These are phyloP conservation scores for Larimichthys polyactis DNA, from an alignment of 2,113 vertebrate species.

Conservation along the genomic window DNA sequence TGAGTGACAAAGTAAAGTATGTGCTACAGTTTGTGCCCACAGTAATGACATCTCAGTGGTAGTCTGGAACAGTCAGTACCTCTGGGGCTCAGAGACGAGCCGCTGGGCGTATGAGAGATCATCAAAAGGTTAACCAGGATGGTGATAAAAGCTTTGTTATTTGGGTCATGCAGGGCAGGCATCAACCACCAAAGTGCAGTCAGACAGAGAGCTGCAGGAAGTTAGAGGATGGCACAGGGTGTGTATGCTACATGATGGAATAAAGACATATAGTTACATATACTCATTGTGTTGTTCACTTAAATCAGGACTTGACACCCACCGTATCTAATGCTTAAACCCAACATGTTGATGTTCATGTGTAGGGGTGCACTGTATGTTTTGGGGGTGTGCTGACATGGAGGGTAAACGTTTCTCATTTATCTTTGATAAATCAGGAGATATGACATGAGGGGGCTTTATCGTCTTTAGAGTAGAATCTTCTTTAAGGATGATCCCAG, in stretches of 20 bases:
- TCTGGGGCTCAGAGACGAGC: conserved; percentile 65
- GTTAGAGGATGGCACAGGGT: conserved; percentile 8
- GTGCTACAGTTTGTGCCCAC: conserved; percentile 30
- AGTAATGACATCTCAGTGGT: conserved; percentile 63
- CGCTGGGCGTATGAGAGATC: conserved; percentile 63
- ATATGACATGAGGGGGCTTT: not conserved
- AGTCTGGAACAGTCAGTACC: conserved; percentile 45
- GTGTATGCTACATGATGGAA: not conserved
- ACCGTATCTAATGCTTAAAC: not conserved
- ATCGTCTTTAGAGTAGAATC: not conserved
- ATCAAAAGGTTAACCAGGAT: conserved; percentile 75
- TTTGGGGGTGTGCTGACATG: too few relatives aligned
- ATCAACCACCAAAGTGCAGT: conserved; percentile 26
- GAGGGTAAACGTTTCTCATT: not conserved
- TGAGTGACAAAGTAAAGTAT: conserved; percentile 26
- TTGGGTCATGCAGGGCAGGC: conserved; percentile 60
- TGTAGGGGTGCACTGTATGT: not conserved
- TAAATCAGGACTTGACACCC: not conserved
- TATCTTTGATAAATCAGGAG: not conserved
- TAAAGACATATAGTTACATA: too few relatives aligned
- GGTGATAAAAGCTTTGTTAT: conserved; percentile 70
- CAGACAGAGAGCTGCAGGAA: conserved; percentile 32
- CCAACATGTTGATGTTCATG: not conserved
- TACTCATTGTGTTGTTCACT: not conserved
- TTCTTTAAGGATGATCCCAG: not conserved